These are phyloP conservation scores for Myiopsitta monachus DNA, from an alignment of 2,113 vertebrate species.

Conservation along the genomic window DNA sequence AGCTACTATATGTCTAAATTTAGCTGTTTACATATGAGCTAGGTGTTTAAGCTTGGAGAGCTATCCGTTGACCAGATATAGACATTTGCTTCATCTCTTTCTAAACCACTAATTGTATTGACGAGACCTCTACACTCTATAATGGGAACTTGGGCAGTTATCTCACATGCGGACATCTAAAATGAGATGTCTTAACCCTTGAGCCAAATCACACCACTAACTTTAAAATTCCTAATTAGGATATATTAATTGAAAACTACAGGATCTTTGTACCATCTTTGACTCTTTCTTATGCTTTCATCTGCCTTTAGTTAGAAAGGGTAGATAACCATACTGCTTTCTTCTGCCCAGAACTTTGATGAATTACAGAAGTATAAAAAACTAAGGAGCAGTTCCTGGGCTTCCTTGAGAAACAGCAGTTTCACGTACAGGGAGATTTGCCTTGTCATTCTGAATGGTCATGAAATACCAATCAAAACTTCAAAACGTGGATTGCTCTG, in stretches of 20 bases:
- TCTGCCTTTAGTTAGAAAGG: not conserved
- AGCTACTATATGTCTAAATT: constrained; percentile 25
- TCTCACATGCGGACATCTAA: not conserved
- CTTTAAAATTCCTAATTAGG: constrained; percentile 9
- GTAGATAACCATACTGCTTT: not conserved
- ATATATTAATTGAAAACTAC: constrained; percentile 22
- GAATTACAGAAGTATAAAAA: not conserved
- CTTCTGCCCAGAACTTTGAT: not conserved
- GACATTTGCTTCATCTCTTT: constrained; percentile 35
- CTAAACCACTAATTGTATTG: constrained; percentile 55
- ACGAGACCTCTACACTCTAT: constrained; percentile 16
- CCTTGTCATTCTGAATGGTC: not conserved
- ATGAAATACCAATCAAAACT: not conserved
- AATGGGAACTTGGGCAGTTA: constrained; percentile 30
- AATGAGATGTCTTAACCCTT: constrained; percentile 14
- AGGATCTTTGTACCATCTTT: not conserved
- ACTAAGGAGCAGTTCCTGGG: not conserved
- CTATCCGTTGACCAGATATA: constrained; percentile 45
- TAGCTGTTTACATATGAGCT: constrained; percentile 19
- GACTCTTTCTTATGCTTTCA: not conserved
- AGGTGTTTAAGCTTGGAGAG: not conserved
- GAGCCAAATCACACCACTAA: not conserved
- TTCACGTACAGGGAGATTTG: not conserved
- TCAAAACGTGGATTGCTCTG: rapidly evolving
- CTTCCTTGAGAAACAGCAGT: not conserved